Base-by-base conservation (phyloP, 2,888 invertebrate species). In the Phyllotreta cruciferae region DNA sequence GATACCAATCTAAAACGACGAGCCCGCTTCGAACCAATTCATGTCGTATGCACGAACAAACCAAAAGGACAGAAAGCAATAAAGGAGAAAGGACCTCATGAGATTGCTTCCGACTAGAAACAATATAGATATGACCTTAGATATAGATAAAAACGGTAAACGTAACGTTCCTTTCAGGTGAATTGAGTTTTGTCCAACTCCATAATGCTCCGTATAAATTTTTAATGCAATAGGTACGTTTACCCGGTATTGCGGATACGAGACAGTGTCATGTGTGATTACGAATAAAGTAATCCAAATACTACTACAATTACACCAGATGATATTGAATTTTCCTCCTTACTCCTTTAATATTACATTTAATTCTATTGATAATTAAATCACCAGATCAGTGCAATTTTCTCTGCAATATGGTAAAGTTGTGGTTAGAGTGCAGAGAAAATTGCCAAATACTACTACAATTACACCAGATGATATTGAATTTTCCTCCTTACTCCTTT, bases 141-240 rank as follows among this genome's bases (percentile, higher is more conserved):
- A 63, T 56, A 49, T 55, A 53, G 52, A 64, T 64, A 56, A 60
- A 64, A 60, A 56, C 60, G 44, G 45, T 60, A 62, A 41, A 62
- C 44, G 56, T 62, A 60, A 39, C 39, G 60, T 60, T 60, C 64
- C 64, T 64, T 64, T 64, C 60, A 64, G 53, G 64, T 63, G 41
- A 64, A 64, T 64, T 64, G 64, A 56, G 45, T 64, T 49, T 60
- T 53, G 53, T 56, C 60, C 64, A 60, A 52, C 24, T 56, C 56
- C 52, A 60, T 64, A 64, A 56, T 56, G 53, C 35, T 47, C 56
- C n/a, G 45, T 53, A 64, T 64, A 60, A 60, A 64, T 64, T 56
- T 60, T 64, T 64, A 56, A 64, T 60, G 56, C 45, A 24, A 24
- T 24, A 36, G 60, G 14, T 39, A 57, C 38, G 53, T 14, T 39